Conservation (phyloP, 1,140 invertebrate genomes). For the Carposina sasakii region DNA sequence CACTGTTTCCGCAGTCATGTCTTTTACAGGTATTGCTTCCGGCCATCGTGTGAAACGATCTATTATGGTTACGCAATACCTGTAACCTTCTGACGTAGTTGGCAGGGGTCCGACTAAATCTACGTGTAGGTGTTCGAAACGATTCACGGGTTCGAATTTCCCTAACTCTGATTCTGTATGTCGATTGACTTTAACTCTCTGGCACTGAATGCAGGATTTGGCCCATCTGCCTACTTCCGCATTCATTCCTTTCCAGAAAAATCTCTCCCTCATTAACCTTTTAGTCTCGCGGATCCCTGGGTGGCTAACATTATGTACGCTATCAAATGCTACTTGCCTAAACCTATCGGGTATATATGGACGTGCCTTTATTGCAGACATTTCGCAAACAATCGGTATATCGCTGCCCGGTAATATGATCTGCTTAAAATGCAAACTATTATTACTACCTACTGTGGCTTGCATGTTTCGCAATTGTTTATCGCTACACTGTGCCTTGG, state of each 20-base stretch:
- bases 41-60: slow-evolving; percentile 59
- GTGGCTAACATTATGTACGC: slow-evolving; percentile 27
- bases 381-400: neutral
- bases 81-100: slow-evolving; percentile 23
- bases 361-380: neutral
- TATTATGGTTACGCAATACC: slow-evolving; percentile 50
- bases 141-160: neutral
- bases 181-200: slow-evolving; percentile 23
- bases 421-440: neutral
- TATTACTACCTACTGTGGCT: neutral
- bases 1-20: slow-evolving; percentile 38
- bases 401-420: neutral
- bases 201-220: slow-evolving; percentile 26
- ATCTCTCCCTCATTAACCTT: slow-evolving; percentile 21
- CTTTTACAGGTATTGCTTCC: slow-evolving; percentile 43
- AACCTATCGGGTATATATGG: slow-evolving; percentile 8
- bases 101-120: slow-evolving; percentile 41
- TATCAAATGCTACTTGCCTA: neutral
- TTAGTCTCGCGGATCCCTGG: slow-evolving; percentile 23
- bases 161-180: slow-evolving; percentile 10
- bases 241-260: slow-evolving; percentile 33
- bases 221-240: slow-evolving; percentile 20
- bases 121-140: slow-evolving; percentile 22
- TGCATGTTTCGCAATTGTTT: neutral
- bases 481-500: neutral